Conservation (phyloP, 1,140 invertebrate genomes). For the Belonocnema kinseyi region DNA sequence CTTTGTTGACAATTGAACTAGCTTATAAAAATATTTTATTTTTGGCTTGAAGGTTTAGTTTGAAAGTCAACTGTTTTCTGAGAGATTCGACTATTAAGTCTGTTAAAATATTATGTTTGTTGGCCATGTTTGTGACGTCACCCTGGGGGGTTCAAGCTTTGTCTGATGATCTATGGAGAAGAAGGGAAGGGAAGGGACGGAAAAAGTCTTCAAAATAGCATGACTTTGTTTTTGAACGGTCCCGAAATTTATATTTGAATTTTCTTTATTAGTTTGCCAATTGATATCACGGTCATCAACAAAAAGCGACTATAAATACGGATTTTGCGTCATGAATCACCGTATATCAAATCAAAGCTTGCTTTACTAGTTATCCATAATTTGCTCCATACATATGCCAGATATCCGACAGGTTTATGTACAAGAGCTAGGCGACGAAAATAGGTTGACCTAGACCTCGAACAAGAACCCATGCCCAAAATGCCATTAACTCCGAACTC, state of each 20-base stretch:
- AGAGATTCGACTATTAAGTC: no score
- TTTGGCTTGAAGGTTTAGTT: no score
- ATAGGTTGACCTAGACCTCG: slow-evolving; percentile 66
- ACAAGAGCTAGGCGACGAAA: slow-evolving; percentile 56
- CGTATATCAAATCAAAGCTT: slow-evolving; percentile 16
- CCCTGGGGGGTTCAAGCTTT: no score
- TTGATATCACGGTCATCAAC: slow-evolving; percentile 15
- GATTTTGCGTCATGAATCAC: slow-evolving; percentile 29
- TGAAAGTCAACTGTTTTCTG: no score
- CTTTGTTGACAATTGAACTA: no score
- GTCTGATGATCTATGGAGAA: no score
- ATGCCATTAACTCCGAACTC: slow-evolving; percentile 26
- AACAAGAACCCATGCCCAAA: slow-evolving; percentile 35
- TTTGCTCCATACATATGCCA: slow-evolving; percentile 34
- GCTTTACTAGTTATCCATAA: slow-evolving; percentile 27
- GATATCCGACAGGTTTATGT: slow-evolving; percentile 39
- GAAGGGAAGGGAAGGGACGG: no score
- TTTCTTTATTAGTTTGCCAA: slow-evolving; percentile 29
- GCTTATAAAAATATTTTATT: no score
- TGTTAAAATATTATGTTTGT: no score
- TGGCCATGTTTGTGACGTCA: no score
- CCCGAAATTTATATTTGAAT: slow-evolving; percentile 37
- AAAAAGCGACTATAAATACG: slow-evolving; percentile 33
- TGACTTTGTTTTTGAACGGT: no score
- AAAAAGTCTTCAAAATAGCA: no score